Evolutionary conservation across 1,140 invertebrate genomes (phyloP).

Genomic region (Drosophila ogumai): DNA sequence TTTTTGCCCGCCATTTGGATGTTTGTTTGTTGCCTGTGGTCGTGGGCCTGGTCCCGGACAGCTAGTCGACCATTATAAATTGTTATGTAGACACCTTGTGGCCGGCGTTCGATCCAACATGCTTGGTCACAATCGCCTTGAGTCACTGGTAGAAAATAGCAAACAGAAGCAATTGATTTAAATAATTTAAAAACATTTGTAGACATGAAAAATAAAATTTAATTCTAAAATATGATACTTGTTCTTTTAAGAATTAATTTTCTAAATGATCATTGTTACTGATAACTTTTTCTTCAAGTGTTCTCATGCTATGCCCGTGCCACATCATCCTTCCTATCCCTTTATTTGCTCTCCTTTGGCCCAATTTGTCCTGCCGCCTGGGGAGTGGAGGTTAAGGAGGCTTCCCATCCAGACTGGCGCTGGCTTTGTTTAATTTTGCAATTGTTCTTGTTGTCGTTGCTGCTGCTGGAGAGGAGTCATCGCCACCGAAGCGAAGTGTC

Average conservation of each 20-base stretch:
- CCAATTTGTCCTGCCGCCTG: conserved; percentile 34
- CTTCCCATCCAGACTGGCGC: conserved; percentile 9
- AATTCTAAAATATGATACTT: too few relatives aligned
- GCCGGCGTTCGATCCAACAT: conserved; percentile 40
- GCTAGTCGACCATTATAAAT: conserved; percentile 57
- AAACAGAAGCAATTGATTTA: not conserved
- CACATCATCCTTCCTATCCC: not conserved
- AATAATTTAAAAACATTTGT: not conserved
- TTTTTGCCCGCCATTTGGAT: conserved; percentile 19
- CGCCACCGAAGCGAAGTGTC: conserved; percentile 47
- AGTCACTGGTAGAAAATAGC: not conserved
- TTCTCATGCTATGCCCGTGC: not conserved
- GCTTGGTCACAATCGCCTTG: conserved; percentile 8
- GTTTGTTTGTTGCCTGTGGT: conserved; percentile 31
- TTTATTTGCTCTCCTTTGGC: conserved; percentile 34
- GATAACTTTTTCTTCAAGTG: conserved; percentile 1
- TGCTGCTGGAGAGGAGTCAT: conserved; percentile 36
- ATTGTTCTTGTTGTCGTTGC: conserved; percentile 26
- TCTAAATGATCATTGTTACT: too few relatives aligned
- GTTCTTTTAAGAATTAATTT: not conserved
- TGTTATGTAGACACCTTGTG: conserved; percentile 56
- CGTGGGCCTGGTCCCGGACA: conserved; percentile 11
- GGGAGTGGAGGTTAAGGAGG: not conserved
- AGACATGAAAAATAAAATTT: not conserved
- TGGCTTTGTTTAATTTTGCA: conserved; percentile 60